A percentile compares a stretch with the other conserved stretches of the same genome.
These are phyloP conservation scores for Lontra canadensis DNA, from an alignment of 2,113 vertebrate species.

Conservation along the genomic window DNA sequence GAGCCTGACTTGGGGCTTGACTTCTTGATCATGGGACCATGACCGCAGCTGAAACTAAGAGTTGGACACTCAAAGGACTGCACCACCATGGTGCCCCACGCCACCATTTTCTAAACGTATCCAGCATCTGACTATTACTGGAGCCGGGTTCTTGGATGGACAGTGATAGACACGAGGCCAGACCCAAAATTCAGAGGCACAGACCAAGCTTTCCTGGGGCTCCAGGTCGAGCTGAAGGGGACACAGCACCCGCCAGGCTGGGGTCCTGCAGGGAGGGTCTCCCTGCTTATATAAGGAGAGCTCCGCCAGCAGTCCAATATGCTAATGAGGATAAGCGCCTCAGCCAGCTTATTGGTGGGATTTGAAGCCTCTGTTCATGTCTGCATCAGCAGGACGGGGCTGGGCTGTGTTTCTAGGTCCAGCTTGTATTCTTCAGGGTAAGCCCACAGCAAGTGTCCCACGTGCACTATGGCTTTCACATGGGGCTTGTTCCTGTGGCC, in stretches of 20 bases:
- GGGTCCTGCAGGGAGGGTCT: not conserved
- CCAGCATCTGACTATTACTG: not conserved
- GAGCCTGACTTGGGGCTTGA: not conserved
- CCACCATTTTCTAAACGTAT: not conserved
- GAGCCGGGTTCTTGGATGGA: not conserved
- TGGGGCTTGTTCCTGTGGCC: not conserved
- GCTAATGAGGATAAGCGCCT: not conserved
- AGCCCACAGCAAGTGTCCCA: not conserved
- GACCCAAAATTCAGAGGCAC: not conserved
- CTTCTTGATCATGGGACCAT: not conserved
- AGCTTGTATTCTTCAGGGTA: not conserved
- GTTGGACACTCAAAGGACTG: not conserved
- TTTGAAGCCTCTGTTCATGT: not conserved
- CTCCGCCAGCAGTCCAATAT: not conserved
- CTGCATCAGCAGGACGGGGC: not conserved
- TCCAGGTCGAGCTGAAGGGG: not conserved
- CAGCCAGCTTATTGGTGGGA: not conserved
- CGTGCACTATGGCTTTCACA: fast-evolving
- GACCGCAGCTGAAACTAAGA: not conserved
- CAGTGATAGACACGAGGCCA: not conserved
- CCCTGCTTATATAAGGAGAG: not conserved
- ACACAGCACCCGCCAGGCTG: fast-evolving
- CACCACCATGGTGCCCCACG: not conserved
- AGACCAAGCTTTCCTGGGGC: not conserved
- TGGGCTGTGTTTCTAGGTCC: not conserved